phyloP scores from a whole-genome alignment of 2,888 invertebrate genomes.

The Blomia tropicalis region DNA sequence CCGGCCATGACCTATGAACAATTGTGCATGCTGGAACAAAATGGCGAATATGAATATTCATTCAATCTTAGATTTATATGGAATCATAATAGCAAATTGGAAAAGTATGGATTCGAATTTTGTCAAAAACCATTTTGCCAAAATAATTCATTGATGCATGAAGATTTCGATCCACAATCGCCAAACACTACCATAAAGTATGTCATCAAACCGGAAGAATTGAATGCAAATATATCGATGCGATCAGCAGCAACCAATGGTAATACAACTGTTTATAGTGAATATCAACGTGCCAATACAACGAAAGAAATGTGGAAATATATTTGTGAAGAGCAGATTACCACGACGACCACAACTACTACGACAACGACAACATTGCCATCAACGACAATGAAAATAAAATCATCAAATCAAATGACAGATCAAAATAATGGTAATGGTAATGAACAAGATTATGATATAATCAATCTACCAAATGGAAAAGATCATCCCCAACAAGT shows the following conservation, averaged over 20 bases:
- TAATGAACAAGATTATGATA: too few species aligned
- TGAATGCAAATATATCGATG: not conserved
- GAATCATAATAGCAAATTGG: not conserved
- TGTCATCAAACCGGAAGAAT: not conserved
- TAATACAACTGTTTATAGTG: not conserved
- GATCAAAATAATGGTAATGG: too few species aligned
- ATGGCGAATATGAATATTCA: not conserved
- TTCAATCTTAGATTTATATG: not conserved
- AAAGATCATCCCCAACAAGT: too few species aligned
- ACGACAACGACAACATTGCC: not conserved
- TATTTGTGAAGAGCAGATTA: not conserved
- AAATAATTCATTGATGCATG: not conserved
- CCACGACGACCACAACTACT: slow-evolving; percentile 4
- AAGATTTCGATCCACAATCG: not conserved
- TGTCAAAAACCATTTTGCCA: not conserved
- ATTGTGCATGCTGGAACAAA: not conserved
- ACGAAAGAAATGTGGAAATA: not conserved
- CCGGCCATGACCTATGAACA: not conserved
- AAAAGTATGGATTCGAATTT: not conserved
- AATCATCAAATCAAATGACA: too few species aligned
- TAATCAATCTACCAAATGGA: too few species aligned
- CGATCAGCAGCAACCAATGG: not conserved
- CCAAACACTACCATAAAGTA: not conserved
- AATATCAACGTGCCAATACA: not conserved
- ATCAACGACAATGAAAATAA: not conserved